Conservation (phyloP, 2,888 invertebrate species). For the Torymus aiolomorphi region DNA sequence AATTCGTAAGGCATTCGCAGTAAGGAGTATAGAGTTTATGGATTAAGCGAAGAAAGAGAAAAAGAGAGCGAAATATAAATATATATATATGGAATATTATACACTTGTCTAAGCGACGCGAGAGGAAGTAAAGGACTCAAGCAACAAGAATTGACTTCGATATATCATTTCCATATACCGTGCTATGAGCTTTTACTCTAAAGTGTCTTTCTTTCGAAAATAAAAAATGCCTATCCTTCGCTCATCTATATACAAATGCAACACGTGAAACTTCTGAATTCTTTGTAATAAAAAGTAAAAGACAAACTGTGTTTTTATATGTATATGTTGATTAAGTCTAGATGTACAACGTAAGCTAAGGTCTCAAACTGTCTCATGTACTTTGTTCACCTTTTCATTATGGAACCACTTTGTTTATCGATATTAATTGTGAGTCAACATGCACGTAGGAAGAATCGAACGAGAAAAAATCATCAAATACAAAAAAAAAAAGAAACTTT, state of each 20-base stretch:
- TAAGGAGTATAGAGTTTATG: conserved; percentile 42
- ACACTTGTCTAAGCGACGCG: conserved; percentile 43
- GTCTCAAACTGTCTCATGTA: conserved; percentile 27
- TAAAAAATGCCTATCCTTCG: conserved; percentile 1
- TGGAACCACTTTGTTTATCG: neutral
- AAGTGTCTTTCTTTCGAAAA: conserved; percentile 18
- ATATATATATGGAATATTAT: conserved; percentile 41
- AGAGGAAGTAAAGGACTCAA: conserved; percentile 14
- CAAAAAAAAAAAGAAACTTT: neutral
- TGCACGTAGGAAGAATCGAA: neutral
- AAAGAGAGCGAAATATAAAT: conserved; percentile 15
- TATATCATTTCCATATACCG: conserved; percentile 26
- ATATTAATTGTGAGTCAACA: conserved; percentile 25
- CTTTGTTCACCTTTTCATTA: conserved; percentile 2
- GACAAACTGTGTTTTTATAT: conserved; percentile 50
- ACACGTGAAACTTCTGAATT: conserved; percentile 49
- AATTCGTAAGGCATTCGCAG: conserved; percentile 40
- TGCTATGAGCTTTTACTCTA: conserved; percentile 16
- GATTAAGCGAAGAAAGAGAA: conserved; percentile 5
- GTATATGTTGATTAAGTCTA: conserved; percentile 34
- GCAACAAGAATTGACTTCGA: conserved; percentile 19
- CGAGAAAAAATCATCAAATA: neutral
- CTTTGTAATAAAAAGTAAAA: conserved; percentile 50
- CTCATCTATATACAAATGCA: conserved; percentile 55
- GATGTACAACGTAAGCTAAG: conserved; percentile 37